Percentiles rank a stretch among this genome's conserved stretches.
These are phyloP conservation scores for Hydrophis major DNA, from an alignment of 2,797 vertebrate species.

Conservation along the genomic window DNA sequence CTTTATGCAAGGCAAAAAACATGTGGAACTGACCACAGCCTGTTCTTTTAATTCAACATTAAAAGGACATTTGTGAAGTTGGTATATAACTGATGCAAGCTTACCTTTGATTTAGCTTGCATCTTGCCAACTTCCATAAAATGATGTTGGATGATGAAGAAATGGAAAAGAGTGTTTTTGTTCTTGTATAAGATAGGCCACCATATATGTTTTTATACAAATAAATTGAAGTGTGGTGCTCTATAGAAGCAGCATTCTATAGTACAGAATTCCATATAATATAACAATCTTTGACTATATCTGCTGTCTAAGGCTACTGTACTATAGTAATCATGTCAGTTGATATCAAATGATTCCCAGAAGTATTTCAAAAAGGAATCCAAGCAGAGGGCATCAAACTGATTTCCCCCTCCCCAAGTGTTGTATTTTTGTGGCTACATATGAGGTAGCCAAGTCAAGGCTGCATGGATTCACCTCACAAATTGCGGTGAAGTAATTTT, in stretches of 20 bases:
- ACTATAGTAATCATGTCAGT: not conserved
- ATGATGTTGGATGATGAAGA: not conserved
- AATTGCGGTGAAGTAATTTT: not conserved
- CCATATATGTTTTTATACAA: not conserved
- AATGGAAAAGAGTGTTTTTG: not conserved
- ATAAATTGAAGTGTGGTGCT: not conserved
- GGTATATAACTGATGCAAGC: not conserved
- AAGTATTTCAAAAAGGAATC: not conserved
- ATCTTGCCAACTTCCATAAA: not conserved
- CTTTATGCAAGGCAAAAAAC: not conserved
- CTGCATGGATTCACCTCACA: not conserved
- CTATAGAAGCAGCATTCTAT: not conserved
- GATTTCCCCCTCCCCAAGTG: not conserved
- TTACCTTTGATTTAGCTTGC: not conserved
- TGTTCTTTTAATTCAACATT: not conserved
- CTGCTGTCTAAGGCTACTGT: not conserved
- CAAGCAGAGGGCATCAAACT: not conserved
- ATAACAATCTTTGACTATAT: not conserved
- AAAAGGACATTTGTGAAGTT: not conserved
- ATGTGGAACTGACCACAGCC: not conserved
- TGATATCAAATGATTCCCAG: not conserved
- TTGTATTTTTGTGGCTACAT: not conserved
- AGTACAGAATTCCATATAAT: not conserved
- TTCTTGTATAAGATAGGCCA: not conserved
- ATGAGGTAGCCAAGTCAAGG: not conserved